Evolutionary conservation across 2,888 invertebrate genomes (phyloP).

Genomic region (Entomobrya multifasciata): DNA sequence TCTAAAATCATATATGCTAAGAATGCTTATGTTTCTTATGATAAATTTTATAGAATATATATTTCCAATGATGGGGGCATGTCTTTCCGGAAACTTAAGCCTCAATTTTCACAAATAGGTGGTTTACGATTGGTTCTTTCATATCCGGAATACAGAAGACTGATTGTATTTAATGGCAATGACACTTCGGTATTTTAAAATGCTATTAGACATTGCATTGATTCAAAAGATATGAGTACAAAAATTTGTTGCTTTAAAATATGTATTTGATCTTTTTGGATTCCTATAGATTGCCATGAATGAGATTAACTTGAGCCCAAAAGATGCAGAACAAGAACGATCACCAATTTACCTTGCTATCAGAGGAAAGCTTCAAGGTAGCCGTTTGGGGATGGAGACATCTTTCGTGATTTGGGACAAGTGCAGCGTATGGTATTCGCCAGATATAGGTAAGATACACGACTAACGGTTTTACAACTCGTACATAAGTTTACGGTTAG

Average conservation of each 20-base stretch:
- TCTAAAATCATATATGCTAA: too few species aligned
- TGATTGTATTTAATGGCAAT: conserved; percentile 52
- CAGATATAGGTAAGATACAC: conserved; percentile 45
- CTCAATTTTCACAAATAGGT: neutral
- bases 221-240: too few species aligned
- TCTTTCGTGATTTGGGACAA: conserved; percentile 76
- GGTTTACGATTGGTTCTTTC: conserved; percentile 41
- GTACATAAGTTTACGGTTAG: neutral
- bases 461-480: neutral
- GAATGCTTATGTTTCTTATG: too few species aligned
- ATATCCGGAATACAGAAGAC: conserved; percentile 24
- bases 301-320: neutral
- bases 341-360: neutral
- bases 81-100: conserved; percentile 8
- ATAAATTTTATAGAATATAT: conserved; percentile 32
- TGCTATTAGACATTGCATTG: neutral
- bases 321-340: too few species aligned
- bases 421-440: conserved; percentile 76
- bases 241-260: too few species aligned
- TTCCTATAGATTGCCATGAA: conserved; percentile 4
- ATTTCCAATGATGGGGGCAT: conserved; percentile 31
- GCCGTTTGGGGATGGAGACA: conserved; percentile 70
- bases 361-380: conserved; percentile 61
- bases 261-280: too few species aligned
- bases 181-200: conserved; percentile 6